These are phyloP conservation scores for Eueides isabella DNA, from an alignment of 1,140 invertebrate species.

Conservation along the genomic window DNA sequence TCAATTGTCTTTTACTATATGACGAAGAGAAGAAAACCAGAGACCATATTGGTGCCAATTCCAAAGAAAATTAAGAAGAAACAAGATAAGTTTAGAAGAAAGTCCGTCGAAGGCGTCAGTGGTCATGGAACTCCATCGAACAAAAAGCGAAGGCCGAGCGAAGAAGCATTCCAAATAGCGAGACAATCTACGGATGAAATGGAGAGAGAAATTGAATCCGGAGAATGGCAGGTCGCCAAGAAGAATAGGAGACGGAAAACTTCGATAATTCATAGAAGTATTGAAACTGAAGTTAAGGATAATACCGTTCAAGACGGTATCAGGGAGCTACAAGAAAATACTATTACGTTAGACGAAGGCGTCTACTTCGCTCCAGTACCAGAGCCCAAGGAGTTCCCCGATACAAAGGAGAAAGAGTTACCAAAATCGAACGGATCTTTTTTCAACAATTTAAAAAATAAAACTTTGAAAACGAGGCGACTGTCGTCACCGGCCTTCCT, in stretches of 20 bases:
- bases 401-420: conserved; percentile 62
- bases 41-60: conserved; percentile 58
- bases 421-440: conserved; percentile 79
- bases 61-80: conserved; percentile 66
- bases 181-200: conserved; percentile 81
- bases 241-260: conserved; percentile 72
- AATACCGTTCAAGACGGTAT: conserved; percentile 62
- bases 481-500: conserved; percentile 86
- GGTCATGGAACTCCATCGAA: conserved; percentile 72
- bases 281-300: conserved; percentile 50
- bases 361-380: conserved; percentile 75
- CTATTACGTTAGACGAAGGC: conserved; percentile 73
- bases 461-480: conserved; percentile 76
- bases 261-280: conserved; percentile 61
- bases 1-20: conserved; percentile 71
- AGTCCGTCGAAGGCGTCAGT: conserved; percentile 84
- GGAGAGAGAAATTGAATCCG: conserved; percentile 78
- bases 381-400: conserved; percentile 72
- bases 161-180: conserved; percentile 88
- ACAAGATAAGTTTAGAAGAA: conserved; percentile 79
- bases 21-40: conserved; percentile 55
- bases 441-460: conserved; percentile 74
- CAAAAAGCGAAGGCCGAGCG: conserved; percentile 88
- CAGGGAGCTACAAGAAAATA: conserved; percentile 66
- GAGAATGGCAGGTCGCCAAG: conserved; percentile 76